Evolutionary conservation across 2,797 vertebrate genomes (phyloP), one percentile per base, ranked within the genome.

Genomic region (Sebastes diploproa): DNA sequence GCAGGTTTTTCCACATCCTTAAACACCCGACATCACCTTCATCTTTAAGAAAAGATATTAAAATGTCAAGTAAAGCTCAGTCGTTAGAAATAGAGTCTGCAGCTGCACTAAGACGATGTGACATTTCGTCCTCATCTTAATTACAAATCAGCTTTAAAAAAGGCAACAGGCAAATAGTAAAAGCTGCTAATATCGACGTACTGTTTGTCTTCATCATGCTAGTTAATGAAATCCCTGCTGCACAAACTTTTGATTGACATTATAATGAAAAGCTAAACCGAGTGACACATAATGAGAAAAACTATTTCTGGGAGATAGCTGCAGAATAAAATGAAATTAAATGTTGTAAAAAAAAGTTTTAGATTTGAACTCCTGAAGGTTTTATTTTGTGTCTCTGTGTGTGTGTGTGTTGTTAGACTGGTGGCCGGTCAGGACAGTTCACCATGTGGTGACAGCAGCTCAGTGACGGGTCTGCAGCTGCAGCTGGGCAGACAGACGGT

Each of bases 401-500:
- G 10, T 89, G 22, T 90, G 70, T 86, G 5, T 86, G 5, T 84
- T 71, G 7, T 46, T 54, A 96, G 96, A 73, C 66, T 96, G 82
- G 90, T 94, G 50, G 87, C 91, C 55, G 81, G 65, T 63, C 85
- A 86, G 79, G 94, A 94, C 78, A 77, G 77, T 27, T 91, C 88
- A 14, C 82, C 85, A 1, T 91, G 86, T 23, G 87, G 80, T 0
- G 75, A 58, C 38, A 75, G 65, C 83, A 78, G 92, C 81, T 92
- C 89, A 29, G 95, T 98, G 94, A 93, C 94, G 42, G 93, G 89
- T 11, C 80, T 98, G 88, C 94, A 96, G 91, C 92, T 98, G 79
- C 96, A 97, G 93, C 89, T 98, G 84, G 97, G 97, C 77, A 91
- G 91, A 82, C 95, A 97, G 93, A 96, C 77, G 3, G 91, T 97